Conservation (phyloP, 1,140 invertebrate genomes). For the Phocides pigmalion region DNA sequence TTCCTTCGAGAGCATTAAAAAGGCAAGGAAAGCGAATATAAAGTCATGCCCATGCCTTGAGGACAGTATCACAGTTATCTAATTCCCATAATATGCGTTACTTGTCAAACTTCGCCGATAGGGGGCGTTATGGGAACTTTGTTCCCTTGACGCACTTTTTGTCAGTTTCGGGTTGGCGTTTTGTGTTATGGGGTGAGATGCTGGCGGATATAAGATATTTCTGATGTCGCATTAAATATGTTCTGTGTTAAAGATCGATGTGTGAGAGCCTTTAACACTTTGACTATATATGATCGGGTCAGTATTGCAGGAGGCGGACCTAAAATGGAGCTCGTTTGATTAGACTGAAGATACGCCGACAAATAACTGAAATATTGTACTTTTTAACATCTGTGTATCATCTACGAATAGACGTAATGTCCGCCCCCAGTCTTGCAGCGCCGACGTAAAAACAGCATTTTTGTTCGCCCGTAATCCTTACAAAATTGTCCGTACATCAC, state of each 20-base stretch:
- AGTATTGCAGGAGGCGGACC: too few species aligned
- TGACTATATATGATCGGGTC: background rate
- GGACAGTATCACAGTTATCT: slow-evolving; percentile 62
- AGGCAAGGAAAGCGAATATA: slow-evolving; percentile 39
- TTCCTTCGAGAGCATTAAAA: slow-evolving; percentile 45
- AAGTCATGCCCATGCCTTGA: slow-evolving; percentile 37
- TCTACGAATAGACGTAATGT: too few species aligned
- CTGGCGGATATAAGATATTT: background rate
- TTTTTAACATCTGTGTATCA: too few species aligned
- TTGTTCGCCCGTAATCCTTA: too few species aligned
- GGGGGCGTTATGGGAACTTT: slow-evolving; percentile 48
- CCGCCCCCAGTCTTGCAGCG: too few species aligned
- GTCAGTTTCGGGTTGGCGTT: slow-evolving; percentile 36
- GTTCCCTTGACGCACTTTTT: slow-evolving; percentile 49
- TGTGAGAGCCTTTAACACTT: background rate
- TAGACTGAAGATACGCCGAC: too few species aligned
- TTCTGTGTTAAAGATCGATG: background rate
- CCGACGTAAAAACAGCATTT: too few species aligned
- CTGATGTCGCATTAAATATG: background rate
- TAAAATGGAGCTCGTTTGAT: too few species aligned
- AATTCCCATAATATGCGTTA: slow-evolving; percentile 70
- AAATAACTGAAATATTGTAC: too few species aligned
- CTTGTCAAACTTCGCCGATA: slow-evolving; percentile 73
- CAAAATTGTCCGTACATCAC: too few species aligned
- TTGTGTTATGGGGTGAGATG: slow-evolving; percentile 8